Evolutionary conservation across 2,888 invertebrate genomes (phyloP).

Genomic region (Chrysolina americana): DNA sequence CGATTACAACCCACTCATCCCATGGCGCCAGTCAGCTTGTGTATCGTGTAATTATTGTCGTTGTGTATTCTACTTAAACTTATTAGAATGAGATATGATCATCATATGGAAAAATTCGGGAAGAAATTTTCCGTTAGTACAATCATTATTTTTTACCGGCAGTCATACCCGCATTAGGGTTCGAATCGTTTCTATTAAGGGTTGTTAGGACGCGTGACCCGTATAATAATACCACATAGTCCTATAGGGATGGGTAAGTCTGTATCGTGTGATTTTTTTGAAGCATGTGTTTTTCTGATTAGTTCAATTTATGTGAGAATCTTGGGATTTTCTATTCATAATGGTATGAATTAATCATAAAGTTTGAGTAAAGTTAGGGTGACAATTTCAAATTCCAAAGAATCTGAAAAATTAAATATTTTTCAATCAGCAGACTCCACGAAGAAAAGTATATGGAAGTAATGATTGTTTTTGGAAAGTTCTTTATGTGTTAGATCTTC

Average conservation of each 20-base stretch:
- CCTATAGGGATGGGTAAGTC: slow-evolving; percentile 35
- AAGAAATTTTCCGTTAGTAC: background rate
- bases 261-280: slow-evolving; percentile 26
- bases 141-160: slow-evolving; percentile 6
- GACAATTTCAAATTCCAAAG: too few relatives aligned
- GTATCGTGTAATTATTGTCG: too few relatives aligned
- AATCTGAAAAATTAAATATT: too few relatives aligned
- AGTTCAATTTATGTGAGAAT: slow-evolving; percentile 16
- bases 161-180: slow-evolving; percentile 53
- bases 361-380: background rate
- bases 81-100: too few relatives aligned
- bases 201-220: slow-evolving; percentile 55
- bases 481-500: too few relatives aligned
- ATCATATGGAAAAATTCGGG: background rate
- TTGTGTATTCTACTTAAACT: too few relatives aligned
- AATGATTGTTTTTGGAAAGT: too few relatives aligned
- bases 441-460: too few relatives aligned
- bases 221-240: slow-evolving; percentile 52
- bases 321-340: slow-evolving; percentile 19
- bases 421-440: too few relatives aligned
- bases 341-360: background rate
- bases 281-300: background rate
- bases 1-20: too few relatives aligned
- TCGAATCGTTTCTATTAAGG: slow-evolving; percentile 48
- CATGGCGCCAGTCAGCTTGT: too few relatives aligned